Evolutionary conservation across 2,113 vertebrate genomes (phyloP).

Genomic region (Reinhardtius hippoglossoides): DNA sequence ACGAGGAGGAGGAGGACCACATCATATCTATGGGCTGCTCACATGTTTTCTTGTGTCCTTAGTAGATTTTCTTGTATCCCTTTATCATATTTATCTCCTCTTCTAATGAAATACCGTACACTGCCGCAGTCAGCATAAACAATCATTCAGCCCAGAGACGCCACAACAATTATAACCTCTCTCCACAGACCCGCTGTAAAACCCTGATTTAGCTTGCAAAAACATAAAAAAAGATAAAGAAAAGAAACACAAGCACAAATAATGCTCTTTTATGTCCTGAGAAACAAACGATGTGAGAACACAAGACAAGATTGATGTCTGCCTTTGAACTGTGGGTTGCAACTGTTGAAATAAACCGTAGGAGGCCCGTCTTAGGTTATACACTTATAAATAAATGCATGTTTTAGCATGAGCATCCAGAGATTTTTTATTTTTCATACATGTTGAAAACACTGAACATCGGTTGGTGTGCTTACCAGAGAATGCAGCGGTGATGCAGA

Average conservation of each 20-base stretch:
- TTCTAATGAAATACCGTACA: not conserved
- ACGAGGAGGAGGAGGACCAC: constrained; percentile 1
- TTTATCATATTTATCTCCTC: not conserved
- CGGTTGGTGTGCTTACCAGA: constrained; percentile 69
- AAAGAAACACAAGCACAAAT: not conserved
- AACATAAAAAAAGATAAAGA: not conserved
- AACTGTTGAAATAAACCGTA: constrained; percentile 9
- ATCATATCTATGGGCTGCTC: constrained; percentile 15
- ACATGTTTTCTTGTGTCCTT: not conserved
- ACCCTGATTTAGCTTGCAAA: not conserved
- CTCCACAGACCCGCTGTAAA: constrained; percentile 9
- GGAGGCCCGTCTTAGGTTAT: not conserved
- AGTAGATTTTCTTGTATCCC: too few species aligned
- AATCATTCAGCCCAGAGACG: constrained; percentile 1
- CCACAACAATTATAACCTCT: not conserved
- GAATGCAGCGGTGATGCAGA: constrained; percentile 60
- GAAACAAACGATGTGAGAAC: constrained; percentile 21
- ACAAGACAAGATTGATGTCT: constrained; percentile 17
- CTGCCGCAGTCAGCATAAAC: constrained; percentile 7
- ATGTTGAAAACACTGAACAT: not conserved
- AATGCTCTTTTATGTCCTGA: constrained; percentile 16
- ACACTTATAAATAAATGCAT: constrained; percentile 6
- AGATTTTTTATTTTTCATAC: not conserved
- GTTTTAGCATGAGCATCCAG: not conserved
- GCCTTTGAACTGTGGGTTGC: constrained; percentile 33